Evolutionary conservation across 2,797 vertebrate species (phyloP).

Genomic region (Pangasius macronema): DNA sequence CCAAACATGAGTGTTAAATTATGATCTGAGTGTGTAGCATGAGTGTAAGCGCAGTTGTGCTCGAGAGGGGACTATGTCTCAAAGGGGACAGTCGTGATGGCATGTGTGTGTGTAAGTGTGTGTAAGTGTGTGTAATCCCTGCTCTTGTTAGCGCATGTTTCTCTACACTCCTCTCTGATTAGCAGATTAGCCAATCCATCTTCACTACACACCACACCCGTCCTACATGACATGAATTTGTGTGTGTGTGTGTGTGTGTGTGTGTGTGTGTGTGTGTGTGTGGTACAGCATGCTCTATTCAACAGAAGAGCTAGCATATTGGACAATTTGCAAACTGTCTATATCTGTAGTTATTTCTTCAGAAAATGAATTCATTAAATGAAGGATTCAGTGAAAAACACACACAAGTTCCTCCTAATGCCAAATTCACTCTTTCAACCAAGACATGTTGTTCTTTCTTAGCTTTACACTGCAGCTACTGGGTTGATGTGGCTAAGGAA

Average conservation of each 20-base stretch:
- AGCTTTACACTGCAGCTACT: not conserved
- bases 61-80: not conserved
- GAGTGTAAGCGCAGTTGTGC: conserved; percentile 24
- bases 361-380: not conserved
- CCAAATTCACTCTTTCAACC: not conserved
- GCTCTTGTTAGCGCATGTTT: conserved; percentile 66
- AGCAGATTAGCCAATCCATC: conserved; percentile 15
- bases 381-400: not conserved
- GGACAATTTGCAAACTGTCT: not conserved
- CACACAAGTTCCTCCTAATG: not conserved
- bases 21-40: conserved; percentile 5
- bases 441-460: not conserved
- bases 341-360: not conserved
- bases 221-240: not conserved
- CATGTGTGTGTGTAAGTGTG: conserved; percentile 38
- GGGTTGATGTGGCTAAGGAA: not conserved
- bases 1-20: conserved; percentile 26
- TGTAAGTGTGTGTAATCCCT: conserved; percentile 49
- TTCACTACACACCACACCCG: conserved; percentile 7
- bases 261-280: not conserved
- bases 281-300: not conserved
- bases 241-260: not conserved
- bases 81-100: not conserved
- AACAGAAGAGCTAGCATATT: not conserved
- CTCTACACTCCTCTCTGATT: conserved; percentile 25